Base-by-base conservation (phyloP, 2,113 vertebrate genomes). In the Pygoscelis antarcticus region DNA sequence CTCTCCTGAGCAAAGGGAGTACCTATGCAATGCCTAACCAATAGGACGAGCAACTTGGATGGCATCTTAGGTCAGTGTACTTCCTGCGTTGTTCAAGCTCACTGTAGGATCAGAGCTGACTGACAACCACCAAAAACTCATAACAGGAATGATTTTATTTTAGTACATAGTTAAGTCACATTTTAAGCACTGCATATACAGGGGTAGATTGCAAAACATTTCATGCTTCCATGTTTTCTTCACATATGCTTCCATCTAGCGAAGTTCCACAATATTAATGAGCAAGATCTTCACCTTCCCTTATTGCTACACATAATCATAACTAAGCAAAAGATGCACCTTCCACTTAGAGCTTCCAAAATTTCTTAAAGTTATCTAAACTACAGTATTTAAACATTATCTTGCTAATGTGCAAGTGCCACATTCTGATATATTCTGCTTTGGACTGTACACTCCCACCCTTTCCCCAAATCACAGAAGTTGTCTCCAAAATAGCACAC, bases 1-100 rank as follows among this genome's bases (percentile, higher is more conserved):
- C 14, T 34, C 47, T 83, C 61, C 30, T 36, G 38, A 71, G 51
- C 20, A 86, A 66, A 62, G 25, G 32, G 27, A 40, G 20, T 14
- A 51, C 66, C 87, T 20, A 5, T 19, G 32, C 42, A 47, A 19
- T 13, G 44, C 40, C 23, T 22, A n/a, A 38, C 18, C 4, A 87
- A 49, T 3, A 61, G 13, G 30, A 81, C 0, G 0, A 83, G 47
- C 25, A 29, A 11, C 25, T 3, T 2, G 11, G 61, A 71, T 54
- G 5, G 20, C 40, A 69, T 7, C 78, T 65, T 46, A 7, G 2
- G 6, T 47, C 55, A 64, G 20, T 0, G 8, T 21, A 21, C 29
- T 72, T 65, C 30, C n/a, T 2, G 0, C 1, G 0, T 10, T 23
- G 52, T 14, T 66, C 71, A 51, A 71, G 55, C 44, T 52, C 32